Percentiles rank a stretch among this genome's conserved stretches.
Conservation (phyloP, 1,140 invertebrate genomes). For the Drosophila yakuba region DNA sequence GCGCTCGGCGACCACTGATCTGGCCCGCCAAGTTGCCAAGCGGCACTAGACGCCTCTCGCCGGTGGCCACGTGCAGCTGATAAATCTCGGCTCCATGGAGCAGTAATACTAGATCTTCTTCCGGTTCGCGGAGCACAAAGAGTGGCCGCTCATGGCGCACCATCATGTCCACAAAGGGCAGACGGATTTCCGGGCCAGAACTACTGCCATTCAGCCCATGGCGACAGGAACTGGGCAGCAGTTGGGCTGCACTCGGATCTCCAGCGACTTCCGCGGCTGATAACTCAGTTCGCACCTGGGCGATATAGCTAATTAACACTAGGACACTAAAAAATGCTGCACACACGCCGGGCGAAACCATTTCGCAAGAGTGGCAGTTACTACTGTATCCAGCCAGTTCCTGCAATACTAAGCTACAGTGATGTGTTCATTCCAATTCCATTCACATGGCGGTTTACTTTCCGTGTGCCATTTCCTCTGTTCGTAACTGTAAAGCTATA, state of each 20-base stretch:
- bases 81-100: slow-evolving; percentile 69
- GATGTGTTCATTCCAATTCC: slow-evolving; percentile 6
- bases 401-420: background rate
- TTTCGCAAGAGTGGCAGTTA: slow-evolving; percentile 19
- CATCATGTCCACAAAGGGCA: slow-evolving; percentile 76
- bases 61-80: slow-evolving; percentile 52
- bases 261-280: background rate
- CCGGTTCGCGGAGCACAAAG: slow-evolving; percentile 54
- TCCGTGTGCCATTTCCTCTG: background rate
- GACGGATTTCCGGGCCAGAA: slow-evolving; percentile 53
- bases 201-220: slow-evolving; percentile 43
- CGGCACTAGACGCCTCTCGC: slow-evolving; percentile 56
- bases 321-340: slow-evolving; percentile 10
- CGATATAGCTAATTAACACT: background rate
- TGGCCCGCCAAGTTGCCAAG: slow-evolving; percentile 58
- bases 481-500: slow-evolving; percentile 9
- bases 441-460: slow-evolving; percentile 12
- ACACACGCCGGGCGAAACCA: slow-evolving; percentile 12
- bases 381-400: background rate
- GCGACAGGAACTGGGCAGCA: slow-evolving; percentile 57
- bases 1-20: slow-evolving; percentile 9
- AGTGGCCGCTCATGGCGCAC: slow-evolving; percentile 51
- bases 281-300: background rate
- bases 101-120: slow-evolving; percentile 53
- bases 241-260: background rate